Conservation (phyloP, 1,140 invertebrate species). For the Meloidogyne hapla region DNA sequence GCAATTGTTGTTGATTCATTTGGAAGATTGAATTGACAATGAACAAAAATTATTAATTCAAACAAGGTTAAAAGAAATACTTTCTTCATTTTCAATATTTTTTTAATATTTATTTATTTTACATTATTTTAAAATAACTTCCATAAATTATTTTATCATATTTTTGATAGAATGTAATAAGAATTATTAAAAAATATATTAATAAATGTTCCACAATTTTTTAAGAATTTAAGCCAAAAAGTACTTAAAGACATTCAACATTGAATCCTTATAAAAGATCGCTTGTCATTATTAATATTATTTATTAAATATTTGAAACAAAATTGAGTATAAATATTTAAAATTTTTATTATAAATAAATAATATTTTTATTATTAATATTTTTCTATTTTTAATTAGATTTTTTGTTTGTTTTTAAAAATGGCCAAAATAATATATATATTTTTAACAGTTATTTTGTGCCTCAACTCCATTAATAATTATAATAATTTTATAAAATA, state of each 20-base stretch:
- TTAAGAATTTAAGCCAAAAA: not conserved
- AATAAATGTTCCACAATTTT: slow-evolving; percentile 8
- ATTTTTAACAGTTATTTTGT: too few species aligned
- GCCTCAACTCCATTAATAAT: too few species aligned
- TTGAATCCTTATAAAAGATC: not conserved
- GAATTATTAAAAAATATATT: not conserved
- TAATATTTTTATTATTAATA: too few species aligned
- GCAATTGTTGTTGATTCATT: slow-evolving; percentile 5
- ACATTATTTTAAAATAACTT: not conserved
- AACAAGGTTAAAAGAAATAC: not conserved
- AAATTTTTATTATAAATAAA: too few species aligned
- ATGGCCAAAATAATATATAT: too few species aligned
- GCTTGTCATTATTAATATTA: not conserved
- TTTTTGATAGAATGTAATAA: not conserved
- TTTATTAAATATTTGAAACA: not conserved
- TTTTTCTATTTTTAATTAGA: too few species aligned
- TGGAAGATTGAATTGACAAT: slow-evolving; percentile 6
- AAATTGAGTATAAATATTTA: too few species aligned
- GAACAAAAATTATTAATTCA: not conserved
- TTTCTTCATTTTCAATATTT: not conserved
- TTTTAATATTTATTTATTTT: not conserved
- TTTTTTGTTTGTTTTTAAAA: too few species aligned
- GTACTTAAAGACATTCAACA: not conserved
- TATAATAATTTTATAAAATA: too few species aligned
- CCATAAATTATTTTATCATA: not conserved